These are phyloP conservation scores for Icerya purchasi DNA, from an alignment of 2,888 invertebrate genomes.

Conservation along the genomic window DNA sequence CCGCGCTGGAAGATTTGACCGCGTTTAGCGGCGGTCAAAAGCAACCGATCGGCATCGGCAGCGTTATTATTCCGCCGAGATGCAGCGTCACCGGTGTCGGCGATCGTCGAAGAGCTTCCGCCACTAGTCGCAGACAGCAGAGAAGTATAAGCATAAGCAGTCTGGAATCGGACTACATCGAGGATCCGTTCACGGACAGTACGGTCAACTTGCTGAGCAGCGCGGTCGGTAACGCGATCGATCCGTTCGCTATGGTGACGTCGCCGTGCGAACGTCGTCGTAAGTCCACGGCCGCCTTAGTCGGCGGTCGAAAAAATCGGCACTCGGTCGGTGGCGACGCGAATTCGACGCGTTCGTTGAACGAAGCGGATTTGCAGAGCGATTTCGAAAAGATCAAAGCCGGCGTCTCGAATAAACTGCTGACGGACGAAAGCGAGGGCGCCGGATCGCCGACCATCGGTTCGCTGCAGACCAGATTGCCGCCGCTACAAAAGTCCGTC, in stretches of 20 bases:
- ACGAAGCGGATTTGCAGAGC: constrained; percentile 59
- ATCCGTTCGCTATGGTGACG: constrained; percentile 28
- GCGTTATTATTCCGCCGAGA: background rate
- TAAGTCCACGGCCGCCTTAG: constrained; percentile 16
- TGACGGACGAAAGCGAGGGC: background rate
- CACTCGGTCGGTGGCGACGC: constrained; percentile 12
- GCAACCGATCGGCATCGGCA: too few relatives aligned
- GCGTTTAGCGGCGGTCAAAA: background rate
- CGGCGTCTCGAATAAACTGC: constrained; percentile 19
- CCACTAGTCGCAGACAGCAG: background rate
- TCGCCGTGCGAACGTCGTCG: constrained; percentile 21
- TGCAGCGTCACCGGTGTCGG: background rate
- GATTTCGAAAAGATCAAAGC: constrained; percentile 43
- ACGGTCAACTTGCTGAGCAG: constrained; percentile 27
- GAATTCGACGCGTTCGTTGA: constrained; percentile 57
- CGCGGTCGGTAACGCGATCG: background rate
- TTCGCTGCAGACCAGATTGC: constrained; percentile 38
- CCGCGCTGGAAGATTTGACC: constrained; percentile 52
- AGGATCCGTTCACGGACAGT: constrained; percentile 34
- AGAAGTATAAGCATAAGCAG: constrained; percentile 47
- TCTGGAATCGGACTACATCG: constrained; percentile 62
- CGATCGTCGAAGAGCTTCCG: background rate
- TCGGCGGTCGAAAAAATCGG: constrained; percentile 16
- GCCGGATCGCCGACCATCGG: background rate
- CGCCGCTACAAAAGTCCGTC: constrained; percentile 71